Base-by-base conservation (phyloP, 2,888 invertebrate species). In the Oconnorella tubifera region DNA sequence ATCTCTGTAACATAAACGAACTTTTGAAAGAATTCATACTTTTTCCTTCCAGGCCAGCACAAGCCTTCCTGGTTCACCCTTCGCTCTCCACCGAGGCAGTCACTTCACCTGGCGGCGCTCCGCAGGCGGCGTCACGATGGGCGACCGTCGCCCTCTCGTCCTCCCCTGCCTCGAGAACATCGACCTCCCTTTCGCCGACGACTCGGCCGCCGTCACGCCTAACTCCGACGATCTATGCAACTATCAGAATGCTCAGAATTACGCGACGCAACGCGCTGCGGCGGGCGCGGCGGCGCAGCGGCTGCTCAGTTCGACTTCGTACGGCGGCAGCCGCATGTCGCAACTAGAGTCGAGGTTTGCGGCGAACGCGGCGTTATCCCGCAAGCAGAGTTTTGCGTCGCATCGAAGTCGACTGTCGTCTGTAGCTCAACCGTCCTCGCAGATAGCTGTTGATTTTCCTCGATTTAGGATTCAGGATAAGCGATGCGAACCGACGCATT, bases 11-110 rank as follows among this genome's bases (percentile, higher is more conserved):
- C n/a, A n/a, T n/a, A n/a, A n/a, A n/a, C n/a, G n/a, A n/a, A n/a
- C n/a, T n/a, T n/a, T n/a, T n/a, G n/a, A n/a, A n/a, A n/a, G n/a
- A n/a, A n/a, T n/a, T n/a, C n/a, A n/a, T n/a, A n/a, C n/a, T n/a
- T n/a, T n/a, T n/a, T n/a, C n/a, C n/a, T n/a, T n/a, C n/a, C n/a
- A n/a, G 95, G 91, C 93, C 81, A 96, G 95, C 84, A 87, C 94
- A 83, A 96, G 96, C 84, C 88, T 97, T 82, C 96, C 96, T 77
- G 95, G 95, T 77, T 96, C 96, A 75, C 96, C 96, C 76, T 95
- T 93, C 88, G 92, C 92, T 85, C 86, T 90, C 77, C 64, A 89
- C 95, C 70, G 64, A 28, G 63, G 56, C 27, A 59, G 65, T 50
- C 62, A 68, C 51, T 65, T 65, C 65, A 58, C 62, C 27, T 65